Evolutionary conservation across 2,113 vertebrate species (phyloP).

Genomic region (Planiliza haematocheilus): DNA sequence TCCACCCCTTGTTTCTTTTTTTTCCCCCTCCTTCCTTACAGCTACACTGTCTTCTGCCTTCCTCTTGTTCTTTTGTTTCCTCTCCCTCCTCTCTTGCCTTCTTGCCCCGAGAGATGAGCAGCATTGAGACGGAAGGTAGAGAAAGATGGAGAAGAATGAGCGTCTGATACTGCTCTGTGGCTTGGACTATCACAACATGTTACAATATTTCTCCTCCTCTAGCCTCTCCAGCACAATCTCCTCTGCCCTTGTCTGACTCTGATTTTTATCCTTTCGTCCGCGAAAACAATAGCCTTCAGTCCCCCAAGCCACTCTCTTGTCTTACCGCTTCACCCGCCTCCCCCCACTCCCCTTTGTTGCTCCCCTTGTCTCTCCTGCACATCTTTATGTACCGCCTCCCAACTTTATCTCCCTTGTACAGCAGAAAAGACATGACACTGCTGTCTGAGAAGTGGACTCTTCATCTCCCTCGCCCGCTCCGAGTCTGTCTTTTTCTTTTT

Average conservation of each 20-base stretch:
- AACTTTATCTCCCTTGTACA: not conserved
- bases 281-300: not conserved
- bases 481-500: not conserved
- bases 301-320: conserved; percentile 15
- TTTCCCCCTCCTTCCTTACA: conserved; percentile 30
- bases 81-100: conserved; percentile 9
- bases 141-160: not conserved
- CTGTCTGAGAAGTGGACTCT: not conserved
- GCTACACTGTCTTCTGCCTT: conserved; percentile 14
- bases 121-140: not conserved
- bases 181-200: not conserved
- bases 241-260: conserved; percentile 7
- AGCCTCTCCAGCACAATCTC: not conserved
- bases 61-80: conserved; percentile 9
- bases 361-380: conserved; percentile 1
- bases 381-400: conserved; percentile 6
- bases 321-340: not conserved
- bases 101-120: conserved; percentile 31
- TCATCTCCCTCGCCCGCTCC: not conserved
- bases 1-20: conserved; percentile 18
- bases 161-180: not conserved
- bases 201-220: conserved; percentile 11
- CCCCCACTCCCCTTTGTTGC: not conserved
- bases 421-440: not conserved
- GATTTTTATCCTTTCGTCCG: conserved; percentile 7